phyloP scores from a whole-genome alignment of 2,113 vertebrate genomes.

The Odontesthes bonariensis region DNA sequence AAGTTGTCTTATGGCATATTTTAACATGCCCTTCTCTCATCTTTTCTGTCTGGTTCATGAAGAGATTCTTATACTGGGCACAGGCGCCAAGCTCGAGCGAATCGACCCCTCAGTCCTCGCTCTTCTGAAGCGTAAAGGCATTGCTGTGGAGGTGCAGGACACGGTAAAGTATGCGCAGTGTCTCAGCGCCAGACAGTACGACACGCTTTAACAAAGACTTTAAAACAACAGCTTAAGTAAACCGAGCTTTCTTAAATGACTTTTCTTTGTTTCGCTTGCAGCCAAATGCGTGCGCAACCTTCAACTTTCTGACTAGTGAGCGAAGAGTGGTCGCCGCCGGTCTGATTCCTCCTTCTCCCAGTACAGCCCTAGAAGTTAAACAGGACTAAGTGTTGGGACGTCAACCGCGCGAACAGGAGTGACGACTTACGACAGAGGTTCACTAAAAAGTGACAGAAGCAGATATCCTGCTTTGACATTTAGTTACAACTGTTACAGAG shows the following conservation, averaged over 20 bases:
- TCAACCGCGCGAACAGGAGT: neutral
- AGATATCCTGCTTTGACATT: neutral
- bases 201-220: neutral
- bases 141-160: constrained; percentile 94
- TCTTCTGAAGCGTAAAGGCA: constrained; percentile 86
- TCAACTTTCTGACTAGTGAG: constrained; percentile 93
- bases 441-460: neutral
- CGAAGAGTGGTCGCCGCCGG: constrained; percentile 86
- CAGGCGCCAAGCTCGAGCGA: constrained; percentile 86
- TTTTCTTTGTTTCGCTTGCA: constrained; percentile 64
- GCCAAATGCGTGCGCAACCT: constrained; percentile 96
- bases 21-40: constrained; percentile 3
- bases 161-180: constrained; percentile 84
- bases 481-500: neutral
- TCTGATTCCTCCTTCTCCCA: constrained; percentile 87
- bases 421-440: constrained; percentile 9
- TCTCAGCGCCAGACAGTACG: neutral
- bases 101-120: constrained; percentile 81
- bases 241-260: neutral
- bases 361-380: constrained; percentile 55
- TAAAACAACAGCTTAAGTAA: neutral
- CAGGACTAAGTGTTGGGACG: constrained; percentile 10
- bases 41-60: constrained; percentile 14
- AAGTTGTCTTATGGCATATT: neutral
- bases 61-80: constrained; percentile 97